These are phyloP conservation scores for Agriopis aurantiaria DNA, from an alignment of 2,888 invertebrate species.

Conservation along the genomic window DNA sequence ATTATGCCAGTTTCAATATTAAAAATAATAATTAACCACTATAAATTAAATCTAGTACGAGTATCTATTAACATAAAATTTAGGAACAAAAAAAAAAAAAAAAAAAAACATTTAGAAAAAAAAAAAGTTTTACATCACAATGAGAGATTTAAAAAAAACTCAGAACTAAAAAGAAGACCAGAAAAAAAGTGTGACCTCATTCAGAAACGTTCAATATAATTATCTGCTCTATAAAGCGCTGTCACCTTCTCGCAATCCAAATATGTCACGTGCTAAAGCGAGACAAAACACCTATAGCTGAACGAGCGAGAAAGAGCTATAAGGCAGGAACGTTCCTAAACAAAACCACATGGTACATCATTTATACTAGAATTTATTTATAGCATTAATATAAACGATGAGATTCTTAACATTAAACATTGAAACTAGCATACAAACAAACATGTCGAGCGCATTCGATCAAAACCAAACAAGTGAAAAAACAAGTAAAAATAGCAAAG, in stretches of 20 bases:
- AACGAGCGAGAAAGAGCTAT: background rate
- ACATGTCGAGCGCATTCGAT: conserved; percentile 1
- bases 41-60: conserved; percentile 1
- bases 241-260: background rate
- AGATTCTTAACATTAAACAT: conserved; percentile 30
- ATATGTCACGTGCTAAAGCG: background rate
- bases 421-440: conserved; percentile 29
- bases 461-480: conserved; percentile 20
- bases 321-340: no score
- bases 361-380: conserved; percentile 3
- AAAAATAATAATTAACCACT: conserved; percentile 16
- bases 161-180: background rate
- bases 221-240: background rate
- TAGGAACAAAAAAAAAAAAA: conserved; percentile 10
- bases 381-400: conserved; percentile 10
- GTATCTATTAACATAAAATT: background rate
- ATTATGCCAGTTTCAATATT: conserved; percentile 49
- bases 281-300: background rate
- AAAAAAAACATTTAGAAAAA: background rate
- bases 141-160: background rate
- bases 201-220: background rate
- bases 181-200: background rate
- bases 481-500: background rate
- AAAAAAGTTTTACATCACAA: background rate
- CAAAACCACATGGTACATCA: background rate